Conservation (phyloP, 2,888 invertebrate species). For the Ethmia dodecea region DNA sequence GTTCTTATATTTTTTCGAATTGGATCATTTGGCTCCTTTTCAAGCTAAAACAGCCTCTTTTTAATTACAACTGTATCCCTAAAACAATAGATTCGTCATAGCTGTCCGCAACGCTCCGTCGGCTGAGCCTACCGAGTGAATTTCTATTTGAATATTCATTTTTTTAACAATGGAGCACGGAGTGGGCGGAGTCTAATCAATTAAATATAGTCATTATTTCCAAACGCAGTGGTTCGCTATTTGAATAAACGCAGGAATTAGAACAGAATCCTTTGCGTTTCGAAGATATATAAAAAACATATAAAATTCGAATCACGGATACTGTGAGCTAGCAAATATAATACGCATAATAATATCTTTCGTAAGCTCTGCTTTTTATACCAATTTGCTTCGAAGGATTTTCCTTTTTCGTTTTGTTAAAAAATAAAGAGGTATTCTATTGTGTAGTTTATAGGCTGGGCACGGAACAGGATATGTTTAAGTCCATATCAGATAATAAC, state of each 20-base stretch:
- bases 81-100: slow-evolving; percentile 4
- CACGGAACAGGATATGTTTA: slow-evolving; percentile 14
- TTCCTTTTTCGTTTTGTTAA: slow-evolving; percentile 26
- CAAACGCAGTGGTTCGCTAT: slow-evolving; percentile 1
- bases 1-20: too few relatives aligned
- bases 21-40: too few relatives aligned
- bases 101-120: slow-evolving; percentile 2
- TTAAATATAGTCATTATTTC: slow-evolving; percentile 3
- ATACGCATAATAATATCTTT: slow-evolving; percentile 32
- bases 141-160: slow-evolving; percentile 5
- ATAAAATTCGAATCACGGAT: slow-evolving; percentile 14
- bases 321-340: slow-evolving; percentile 17
- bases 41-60: too few relatives aligned
- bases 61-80: too few relatives aligned
- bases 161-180: slow-evolving; percentile 2
- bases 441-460: slow-evolving; percentile 26
- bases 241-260: background rate
- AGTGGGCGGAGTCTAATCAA: slow-evolving; percentile 3
- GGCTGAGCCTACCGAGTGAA: slow-evolving; percentile 1
- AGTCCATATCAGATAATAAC: slow-evolving; percentile 1
- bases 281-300: slow-evolving; percentile 2
- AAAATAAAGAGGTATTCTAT: slow-evolving; percentile 23
- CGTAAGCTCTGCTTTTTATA: slow-evolving; percentile 23
- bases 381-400: slow-evolving; percentile 26
- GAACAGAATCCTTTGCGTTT: slow-evolving; percentile 1